Percentiles rank a stretch among this genome's conserved stretches.
These are phyloP conservation scores for Calidris pygmaea DNA, from an alignment of 2,113 vertebrate genomes.

Conservation along the genomic window DNA sequence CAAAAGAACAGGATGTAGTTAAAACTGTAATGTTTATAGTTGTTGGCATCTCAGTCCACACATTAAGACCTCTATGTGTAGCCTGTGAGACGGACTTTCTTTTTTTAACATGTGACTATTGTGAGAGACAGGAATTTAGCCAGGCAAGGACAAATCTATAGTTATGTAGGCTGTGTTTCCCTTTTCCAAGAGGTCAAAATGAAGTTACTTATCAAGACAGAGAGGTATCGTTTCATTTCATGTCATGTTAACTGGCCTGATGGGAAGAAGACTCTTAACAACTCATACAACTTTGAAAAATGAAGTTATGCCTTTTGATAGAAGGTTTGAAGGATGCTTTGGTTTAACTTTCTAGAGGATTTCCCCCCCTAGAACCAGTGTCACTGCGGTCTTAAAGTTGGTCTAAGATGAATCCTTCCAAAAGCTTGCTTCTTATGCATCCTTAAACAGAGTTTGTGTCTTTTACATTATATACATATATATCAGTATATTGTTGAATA, in stretches of 20 bases:
- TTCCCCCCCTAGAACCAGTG: not conserved
- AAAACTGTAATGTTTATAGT: fast-evolving
- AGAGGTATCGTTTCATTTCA: not conserved
- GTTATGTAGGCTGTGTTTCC: not conserved
- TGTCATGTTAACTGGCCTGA: not conserved
- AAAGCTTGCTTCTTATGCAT: not conserved
- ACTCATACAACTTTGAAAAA: not conserved
- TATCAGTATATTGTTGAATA: not conserved
- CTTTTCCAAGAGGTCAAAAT: not conserved
- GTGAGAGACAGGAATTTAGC: not conserved
- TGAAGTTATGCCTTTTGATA: not conserved
- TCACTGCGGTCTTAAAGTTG: not conserved
- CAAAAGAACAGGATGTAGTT: not conserved
- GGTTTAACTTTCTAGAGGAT: not conserved
- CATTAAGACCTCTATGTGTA: not conserved
- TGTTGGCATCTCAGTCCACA: not conserved
- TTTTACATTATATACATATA: not conserved
- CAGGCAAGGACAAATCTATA: not conserved
- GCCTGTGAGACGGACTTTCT: not conserved
- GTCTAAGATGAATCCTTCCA: not conserved
- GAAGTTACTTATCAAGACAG: not conserved
- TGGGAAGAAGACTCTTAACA: not conserved
- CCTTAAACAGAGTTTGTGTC: not conserved
- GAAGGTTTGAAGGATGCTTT: not conserved
- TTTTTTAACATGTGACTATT: not conserved